Evolutionary conservation across 1,140 invertebrate genomes (phyloP).

Genomic region (Philaenus spumarius): DNA sequence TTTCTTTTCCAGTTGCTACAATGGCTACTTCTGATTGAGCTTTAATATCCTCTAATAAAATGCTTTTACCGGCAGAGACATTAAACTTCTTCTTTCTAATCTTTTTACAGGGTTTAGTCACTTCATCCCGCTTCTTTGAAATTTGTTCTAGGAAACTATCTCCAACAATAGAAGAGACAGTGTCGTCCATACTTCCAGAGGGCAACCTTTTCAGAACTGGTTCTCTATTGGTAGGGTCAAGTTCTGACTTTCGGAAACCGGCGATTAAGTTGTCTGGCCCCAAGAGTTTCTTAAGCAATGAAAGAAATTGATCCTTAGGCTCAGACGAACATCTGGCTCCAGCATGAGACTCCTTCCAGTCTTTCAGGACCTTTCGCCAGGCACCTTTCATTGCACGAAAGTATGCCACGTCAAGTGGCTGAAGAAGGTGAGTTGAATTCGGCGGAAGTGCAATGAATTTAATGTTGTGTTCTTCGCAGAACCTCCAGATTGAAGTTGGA

Average conservation of each 20-base stretch:
- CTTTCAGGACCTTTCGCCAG: conserved; percentile 5
- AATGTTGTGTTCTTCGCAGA: too few relatives aligned
- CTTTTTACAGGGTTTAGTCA: too few relatives aligned
- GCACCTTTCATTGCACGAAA: conserved; percentile 4
- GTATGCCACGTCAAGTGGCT: too few relatives aligned
- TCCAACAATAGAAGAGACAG: not conserved
- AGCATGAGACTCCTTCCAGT: conserved; percentile 2
- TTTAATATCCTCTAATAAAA: too few relatives aligned
- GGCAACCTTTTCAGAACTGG: not conserved
- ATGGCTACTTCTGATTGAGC: too few relatives aligned
- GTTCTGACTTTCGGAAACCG: not conserved
- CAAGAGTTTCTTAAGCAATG: not conserved
- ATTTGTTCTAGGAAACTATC: not conserved
- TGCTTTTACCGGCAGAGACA: too few relatives aligned
- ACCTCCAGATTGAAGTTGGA: too few relatives aligned
- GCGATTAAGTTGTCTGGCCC: not conserved
- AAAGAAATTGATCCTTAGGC: conserved; percentile 6
- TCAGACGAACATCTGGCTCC: not conserved
- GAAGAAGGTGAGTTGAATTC: conserved; percentile 36
- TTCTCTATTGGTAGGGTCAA: not conserved
- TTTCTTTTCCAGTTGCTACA: too few relatives aligned
- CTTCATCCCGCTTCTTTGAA: not conserved
- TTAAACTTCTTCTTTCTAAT: too few relatives aligned
- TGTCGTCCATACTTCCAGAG: not conserved
- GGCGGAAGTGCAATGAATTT: too few relatives aligned